A percentile compares a stretch with the other conserved stretches of the same genome.
These are phyloP conservation scores for Chaetodon trifasciatus DNA, from an alignment of 2,797 vertebrate genomes.

Conservation along the genomic window DNA sequence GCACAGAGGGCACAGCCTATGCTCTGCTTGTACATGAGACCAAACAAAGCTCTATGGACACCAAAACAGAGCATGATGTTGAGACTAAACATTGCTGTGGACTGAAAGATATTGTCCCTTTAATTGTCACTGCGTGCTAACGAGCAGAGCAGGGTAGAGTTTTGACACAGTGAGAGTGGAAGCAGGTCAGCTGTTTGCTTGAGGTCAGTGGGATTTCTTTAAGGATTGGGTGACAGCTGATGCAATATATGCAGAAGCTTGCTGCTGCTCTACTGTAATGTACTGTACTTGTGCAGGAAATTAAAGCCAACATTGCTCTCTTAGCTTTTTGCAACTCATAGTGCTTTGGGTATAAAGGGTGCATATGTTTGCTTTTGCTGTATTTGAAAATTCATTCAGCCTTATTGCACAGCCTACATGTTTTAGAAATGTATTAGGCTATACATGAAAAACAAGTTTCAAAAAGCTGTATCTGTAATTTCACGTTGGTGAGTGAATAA, in stretches of 20 bases:
- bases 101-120: neutral
- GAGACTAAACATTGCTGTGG: conserved; percentile 21
- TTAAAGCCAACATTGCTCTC: neutral
- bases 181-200: conserved; percentile 41
- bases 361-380: neutral
- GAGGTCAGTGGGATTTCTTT: conserved; percentile 28
- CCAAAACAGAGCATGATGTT: conserved; percentile 8
- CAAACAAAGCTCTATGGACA: conserved; percentile 39
- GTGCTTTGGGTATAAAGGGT: neutral
- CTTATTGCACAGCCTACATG: neutral
- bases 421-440: neutral
- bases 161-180: conserved; percentile 25
- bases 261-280: conserved; percentile 33
- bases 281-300: conserved; percentile 28
- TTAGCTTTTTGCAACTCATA: neutral
- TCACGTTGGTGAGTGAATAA: neutral
- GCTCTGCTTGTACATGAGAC: neutral
- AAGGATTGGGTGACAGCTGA: conserved; percentile 60
- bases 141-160: neutral
- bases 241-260: conserved; percentile 48
- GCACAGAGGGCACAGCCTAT: conserved; percentile 4
- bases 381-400: neutral
- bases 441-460: too few species aligned
- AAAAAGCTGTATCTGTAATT: too few species aligned
- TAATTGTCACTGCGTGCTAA: neutral